Percentiles rank a stretch among this genome's conserved stretches.
Evolutionary conservation across 2,797 vertebrate species (phyloP).

Genomic region (Cheirogaleus major): DNA sequence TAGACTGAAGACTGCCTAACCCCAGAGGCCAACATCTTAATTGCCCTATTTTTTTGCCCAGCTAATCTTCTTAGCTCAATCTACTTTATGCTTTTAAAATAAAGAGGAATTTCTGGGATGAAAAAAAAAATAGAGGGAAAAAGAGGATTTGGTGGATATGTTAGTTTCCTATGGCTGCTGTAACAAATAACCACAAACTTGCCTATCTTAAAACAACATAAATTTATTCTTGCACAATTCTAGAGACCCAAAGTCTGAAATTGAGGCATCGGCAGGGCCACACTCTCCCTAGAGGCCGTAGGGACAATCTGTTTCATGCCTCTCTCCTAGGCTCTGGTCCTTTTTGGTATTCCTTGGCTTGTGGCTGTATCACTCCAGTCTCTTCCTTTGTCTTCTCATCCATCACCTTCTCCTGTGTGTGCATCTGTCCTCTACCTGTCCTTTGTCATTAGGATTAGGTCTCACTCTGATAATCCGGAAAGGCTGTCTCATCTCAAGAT

Average conservation of each 20-base stretch:
- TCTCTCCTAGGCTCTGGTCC: neutral
- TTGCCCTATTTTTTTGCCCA: neutral
- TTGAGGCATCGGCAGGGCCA: neutral
- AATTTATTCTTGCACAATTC: neutral
- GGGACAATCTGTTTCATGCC: neutral
- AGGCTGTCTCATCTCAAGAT: neutral
- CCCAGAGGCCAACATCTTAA: neutral
- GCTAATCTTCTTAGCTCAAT: neutral
- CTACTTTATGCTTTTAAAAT: neutral
- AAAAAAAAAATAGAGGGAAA: neutral
- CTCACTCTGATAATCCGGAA: neutral
- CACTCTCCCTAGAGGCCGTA: neutral
- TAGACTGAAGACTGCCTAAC: neutral
- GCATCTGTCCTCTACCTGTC: neutral
- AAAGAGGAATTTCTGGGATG: neutral
- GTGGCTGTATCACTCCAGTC: neutral
- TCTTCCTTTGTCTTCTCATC: neutral
- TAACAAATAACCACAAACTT: neutral
- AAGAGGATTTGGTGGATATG: neutral
- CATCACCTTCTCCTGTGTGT: neutral
- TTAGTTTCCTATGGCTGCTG: neutral
- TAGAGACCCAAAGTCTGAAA: neutral
- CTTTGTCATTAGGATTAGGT: neutral
- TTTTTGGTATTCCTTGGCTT: neutral
- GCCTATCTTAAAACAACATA: neutral